phyloP scores from a whole-genome alignment of 2,113 vertebrate genomes.

The Podarcis muralis region DNA sequence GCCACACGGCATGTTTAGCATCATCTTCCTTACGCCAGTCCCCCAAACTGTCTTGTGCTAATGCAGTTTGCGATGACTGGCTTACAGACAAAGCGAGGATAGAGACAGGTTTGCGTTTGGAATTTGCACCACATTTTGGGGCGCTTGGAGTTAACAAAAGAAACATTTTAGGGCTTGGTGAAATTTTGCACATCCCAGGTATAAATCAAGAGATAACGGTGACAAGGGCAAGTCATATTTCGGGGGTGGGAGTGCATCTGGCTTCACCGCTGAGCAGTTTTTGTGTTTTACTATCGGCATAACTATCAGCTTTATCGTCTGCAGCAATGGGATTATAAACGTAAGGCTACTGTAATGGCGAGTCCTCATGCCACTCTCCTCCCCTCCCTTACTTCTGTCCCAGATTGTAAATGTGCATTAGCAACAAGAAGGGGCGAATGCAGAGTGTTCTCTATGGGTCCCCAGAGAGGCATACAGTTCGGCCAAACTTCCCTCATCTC shows the following conservation, averaged over 20 bases:
- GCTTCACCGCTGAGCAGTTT: conserved; percentile 22
- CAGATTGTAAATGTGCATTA: not conserved
- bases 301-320: not conserved
- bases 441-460: not conserved
- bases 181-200: conserved; percentile 39
- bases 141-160: not conserved
- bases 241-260: conserved; percentile 24
- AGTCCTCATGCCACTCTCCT: not conserved
- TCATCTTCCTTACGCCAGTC: not conserved
- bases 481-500: not conserved
- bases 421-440: not conserved
- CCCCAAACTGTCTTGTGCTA: not conserved
- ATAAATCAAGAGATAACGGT: conserved; percentile 39
- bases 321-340: conserved; percentile 52
- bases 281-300: conserved; percentile 48
- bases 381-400: rapidly evolving
- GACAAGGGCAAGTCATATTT: conserved; percentile 43
- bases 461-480: not conserved
- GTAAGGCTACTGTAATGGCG: not conserved
- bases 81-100: not conserved
- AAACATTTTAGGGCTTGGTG: conserved; percentile 16
- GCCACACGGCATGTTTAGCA: too few species aligned
- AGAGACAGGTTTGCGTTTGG: not conserved
- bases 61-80: not conserved
- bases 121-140: not conserved